Base-by-base conservation (phyloP, 1,140 invertebrate species). In the Mamestra configurata region DNA sequence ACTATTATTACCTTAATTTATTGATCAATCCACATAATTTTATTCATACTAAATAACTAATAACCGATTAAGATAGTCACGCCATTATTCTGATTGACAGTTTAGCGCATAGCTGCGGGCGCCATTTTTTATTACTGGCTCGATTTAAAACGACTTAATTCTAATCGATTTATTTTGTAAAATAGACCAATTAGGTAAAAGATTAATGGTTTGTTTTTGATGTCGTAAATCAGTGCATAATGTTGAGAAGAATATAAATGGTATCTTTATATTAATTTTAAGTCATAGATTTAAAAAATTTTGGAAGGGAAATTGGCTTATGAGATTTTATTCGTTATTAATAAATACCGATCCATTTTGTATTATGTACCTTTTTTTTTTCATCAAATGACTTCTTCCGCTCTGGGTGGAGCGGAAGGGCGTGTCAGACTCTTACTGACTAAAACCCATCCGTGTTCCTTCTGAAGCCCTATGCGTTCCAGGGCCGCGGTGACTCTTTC, bases 121-220 rank as follows among this genome's bases (percentile, higher is more conserved):
- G 20, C 64, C 8, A 68, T 68, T 68, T 68, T 68, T 68, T 46
- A 68, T 22, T 20, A 13, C 18, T 4, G 35, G 13, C 20, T 68
- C 64, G 64, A 68, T 68, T 46, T 46, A 68, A 68, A 68, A 64
- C 59, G 59, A 64, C 59, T 37, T 37, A 37, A 64, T 64, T 64
- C 18, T 43, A 46, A 46, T 68, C 64, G 64, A 68, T 68, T 43
- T 46, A 68, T 68, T 68, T 46, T 68, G 40, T 24, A 68, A 31
- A 68, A 68, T 68, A 46, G 37, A 68, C 64, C 64, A 31, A 46
- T 68, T 68, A 68, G 1, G 37, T 13, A 0, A 1, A 46, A 46
- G 35, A 68, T 46, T 43, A 46, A 66, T 66, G 61, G 35, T 66
- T 68, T 68, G 37, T 27, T 22, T 20, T 43, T 0, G 18, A 46